These are phyloP conservation scores for Psophia crepitans DNA, from an alignment of 2,113 vertebrate genomes.

Conservation along the genomic window DNA sequence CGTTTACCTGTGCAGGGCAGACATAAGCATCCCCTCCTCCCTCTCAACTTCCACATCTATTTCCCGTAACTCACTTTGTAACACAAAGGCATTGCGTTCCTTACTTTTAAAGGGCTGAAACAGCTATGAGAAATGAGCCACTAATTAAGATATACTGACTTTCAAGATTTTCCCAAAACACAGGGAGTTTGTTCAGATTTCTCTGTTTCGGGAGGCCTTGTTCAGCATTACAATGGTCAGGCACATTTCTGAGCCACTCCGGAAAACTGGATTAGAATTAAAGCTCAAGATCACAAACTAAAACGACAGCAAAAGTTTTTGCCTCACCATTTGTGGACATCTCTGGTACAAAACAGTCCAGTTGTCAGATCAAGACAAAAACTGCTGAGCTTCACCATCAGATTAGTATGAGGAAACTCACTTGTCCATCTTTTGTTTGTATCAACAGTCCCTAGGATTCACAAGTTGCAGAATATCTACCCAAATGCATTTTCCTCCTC, in stretches of 20 bases:
- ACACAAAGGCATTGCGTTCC: neutral
- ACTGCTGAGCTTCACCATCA: neutral
- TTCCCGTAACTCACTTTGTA: neutral
- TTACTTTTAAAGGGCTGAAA: neutral
- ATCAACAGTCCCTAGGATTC: neutral
- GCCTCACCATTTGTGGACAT: neutral
- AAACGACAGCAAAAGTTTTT: neutral
- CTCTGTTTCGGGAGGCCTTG: neutral
- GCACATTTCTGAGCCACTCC: neutral
- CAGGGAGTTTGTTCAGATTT: neutral
- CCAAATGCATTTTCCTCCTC: neutral
- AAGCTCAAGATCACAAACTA: neutral
- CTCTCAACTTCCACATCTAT: neutral
- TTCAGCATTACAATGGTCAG: neutral
- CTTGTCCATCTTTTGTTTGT: neutral
- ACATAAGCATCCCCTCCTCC: neutral
- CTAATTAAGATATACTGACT: slow-evolving; percentile 10
- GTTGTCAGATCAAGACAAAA: neutral
- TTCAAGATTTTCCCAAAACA: neutral
- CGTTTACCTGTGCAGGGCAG: neutral
- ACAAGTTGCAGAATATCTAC: neutral
- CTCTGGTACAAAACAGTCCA: neutral
- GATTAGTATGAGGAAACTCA: neutral
- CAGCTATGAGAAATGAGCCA: neutral
- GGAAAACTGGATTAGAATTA: slow-evolving; percentile 28